Percentiles rank a stretch among this genome's conserved stretches.
These are phyloP conservation scores for Drosophila takahashii DNA, from an alignment of 1,140 invertebrate species.

Conservation along the genomic window DNA sequence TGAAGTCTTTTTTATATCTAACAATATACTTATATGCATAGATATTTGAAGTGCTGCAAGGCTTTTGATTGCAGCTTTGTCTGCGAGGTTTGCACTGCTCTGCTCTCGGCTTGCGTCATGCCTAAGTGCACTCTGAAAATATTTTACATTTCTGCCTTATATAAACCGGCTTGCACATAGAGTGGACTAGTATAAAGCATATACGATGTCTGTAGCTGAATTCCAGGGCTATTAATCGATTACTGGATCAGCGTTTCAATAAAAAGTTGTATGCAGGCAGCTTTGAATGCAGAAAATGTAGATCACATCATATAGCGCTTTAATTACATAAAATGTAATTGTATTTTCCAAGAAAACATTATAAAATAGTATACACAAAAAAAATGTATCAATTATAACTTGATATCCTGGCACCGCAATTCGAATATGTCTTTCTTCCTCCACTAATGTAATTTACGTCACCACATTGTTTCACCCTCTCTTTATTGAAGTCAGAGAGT, in stretches of 20 bases:
- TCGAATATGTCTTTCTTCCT: too few relatives aligned
- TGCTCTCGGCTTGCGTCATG: constrained; percentile 71
- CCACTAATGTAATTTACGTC: too few relatives aligned
- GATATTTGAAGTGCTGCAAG: constrained; percentile 80
- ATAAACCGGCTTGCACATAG: constrained; percentile 35
- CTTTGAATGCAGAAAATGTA: neutral
- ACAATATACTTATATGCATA: constrained; percentile 49
- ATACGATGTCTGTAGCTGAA: constrained; percentile 11
- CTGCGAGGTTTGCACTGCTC: constrained; percentile 5
- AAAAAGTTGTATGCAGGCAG: neutral
- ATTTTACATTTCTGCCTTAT: constrained; percentile 73
- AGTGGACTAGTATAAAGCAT: constrained; percentile 9
- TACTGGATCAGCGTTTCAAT: neutral
- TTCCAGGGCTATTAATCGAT: constrained; percentile 37
- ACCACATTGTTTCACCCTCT: too few relatives aligned
- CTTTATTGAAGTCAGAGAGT: too few relatives aligned
- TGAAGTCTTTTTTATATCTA: constrained; percentile 51
- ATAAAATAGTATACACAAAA: too few relatives aligned
- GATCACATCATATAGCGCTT: neutral
- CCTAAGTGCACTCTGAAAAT: constrained; percentile 74
- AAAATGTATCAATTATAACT: too few relatives aligned
- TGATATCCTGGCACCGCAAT: too few relatives aligned
- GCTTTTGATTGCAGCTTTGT: constrained; percentile 70
- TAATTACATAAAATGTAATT: neutral
- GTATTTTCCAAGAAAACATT: neutral